Base-by-base conservation (phyloP, 2,888 invertebrate genomes). In the Microctonus hyperodae region DNA sequence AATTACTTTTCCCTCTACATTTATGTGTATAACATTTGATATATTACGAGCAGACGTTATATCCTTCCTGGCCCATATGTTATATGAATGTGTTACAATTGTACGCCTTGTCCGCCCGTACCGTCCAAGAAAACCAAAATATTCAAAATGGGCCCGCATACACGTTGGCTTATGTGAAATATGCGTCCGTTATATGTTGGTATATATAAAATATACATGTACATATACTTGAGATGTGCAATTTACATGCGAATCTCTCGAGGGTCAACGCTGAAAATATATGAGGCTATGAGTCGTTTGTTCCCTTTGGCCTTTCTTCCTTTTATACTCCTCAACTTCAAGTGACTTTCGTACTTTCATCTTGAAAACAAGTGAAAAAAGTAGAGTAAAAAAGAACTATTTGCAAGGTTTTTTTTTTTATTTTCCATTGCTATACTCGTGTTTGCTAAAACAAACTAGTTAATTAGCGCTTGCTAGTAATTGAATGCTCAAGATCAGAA, bases 201-300 rank as follows among this genome's bases (percentile, higher is more conserved):
- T 37, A 37, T 37, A 37, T n/a, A 66, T 60, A 63, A 70, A 72
- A 72, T 73, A 69, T 73, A 68, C 59, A 67, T 60, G 25, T 58
- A 60, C 56, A 58, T 68, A 58, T 37, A 60, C 22, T 62, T 57
- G 70, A 71, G 71, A 71, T 70, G 67, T 69, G 64, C 70, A 72
- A 74, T 74, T 74, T 73, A 69, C 72, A 74, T 74, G 69, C 66
- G 66, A 72, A 73, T 69, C 69, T 70, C 69, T 65, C 70, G 59
- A 66, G 69, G 70, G 70, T 71, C 56, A 67, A 48, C 66, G 50
- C 40, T 68, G 59, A 63, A n/a, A 69, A 71, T 51, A 71, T 72
- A 71, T 64, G 69, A 58, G 51, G 68, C 62, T 67, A 67, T 67
- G 57, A 56, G 56, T 56, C 64, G 50, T 63, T 58, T 58, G 68